Percentiles rank a stretch among this genome's conserved stretches.
These are phyloP conservation scores for Bellardia bayeri DNA, from an alignment of 2,888 invertebrate genomes.

Conservation along the genomic window DNA sequence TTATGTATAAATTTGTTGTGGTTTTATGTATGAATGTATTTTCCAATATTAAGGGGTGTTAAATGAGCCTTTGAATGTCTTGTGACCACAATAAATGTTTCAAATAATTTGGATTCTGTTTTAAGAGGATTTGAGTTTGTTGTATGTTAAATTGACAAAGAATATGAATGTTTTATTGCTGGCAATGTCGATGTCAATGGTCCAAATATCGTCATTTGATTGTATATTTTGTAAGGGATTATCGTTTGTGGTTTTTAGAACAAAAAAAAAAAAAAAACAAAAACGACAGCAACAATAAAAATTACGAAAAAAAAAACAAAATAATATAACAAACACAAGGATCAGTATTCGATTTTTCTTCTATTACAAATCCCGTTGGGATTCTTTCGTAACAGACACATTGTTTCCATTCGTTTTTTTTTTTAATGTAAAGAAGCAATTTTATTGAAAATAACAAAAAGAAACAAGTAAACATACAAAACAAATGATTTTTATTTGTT, in stretches of 20 bases:
- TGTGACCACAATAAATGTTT: conserved; percentile 64
- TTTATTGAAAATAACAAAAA: conserved; percentile 16
- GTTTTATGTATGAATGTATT: conserved; percentile 28
- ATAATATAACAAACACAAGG: neutral
- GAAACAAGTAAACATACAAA: neutral
- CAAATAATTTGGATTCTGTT: conserved; percentile 53
- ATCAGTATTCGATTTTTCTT: conserved; percentile 11
- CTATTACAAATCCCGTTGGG: conserved; percentile 14
- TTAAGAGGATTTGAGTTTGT: conserved; percentile 62
- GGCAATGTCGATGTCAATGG: conserved; percentile 41
- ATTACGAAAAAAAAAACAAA: neutral
- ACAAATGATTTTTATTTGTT: neutral
- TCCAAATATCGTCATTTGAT: conserved; percentile 53
- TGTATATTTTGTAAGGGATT: conserved; percentile 54
- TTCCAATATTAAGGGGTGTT: conserved; percentile 32
- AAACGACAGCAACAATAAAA: neutral
- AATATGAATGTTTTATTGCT: conserved; percentile 51
- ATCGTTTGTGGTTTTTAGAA: conserved; percentile 35
- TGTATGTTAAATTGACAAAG: conserved; percentile 56
- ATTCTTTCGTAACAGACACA: conserved; percentile 20
- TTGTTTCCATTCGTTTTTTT: conserved; percentile 16
- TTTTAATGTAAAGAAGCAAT: conserved; percentile 26
- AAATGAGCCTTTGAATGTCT: conserved; percentile 61
- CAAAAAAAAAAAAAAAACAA: conserved; percentile 10
- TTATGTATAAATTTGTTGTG: conserved; percentile 48